Percentiles rank a stretch among this genome's conserved stretches.
Conservation (phyloP, 2,797 vertebrate species). For the Ctenopoma multispine region DNA sequence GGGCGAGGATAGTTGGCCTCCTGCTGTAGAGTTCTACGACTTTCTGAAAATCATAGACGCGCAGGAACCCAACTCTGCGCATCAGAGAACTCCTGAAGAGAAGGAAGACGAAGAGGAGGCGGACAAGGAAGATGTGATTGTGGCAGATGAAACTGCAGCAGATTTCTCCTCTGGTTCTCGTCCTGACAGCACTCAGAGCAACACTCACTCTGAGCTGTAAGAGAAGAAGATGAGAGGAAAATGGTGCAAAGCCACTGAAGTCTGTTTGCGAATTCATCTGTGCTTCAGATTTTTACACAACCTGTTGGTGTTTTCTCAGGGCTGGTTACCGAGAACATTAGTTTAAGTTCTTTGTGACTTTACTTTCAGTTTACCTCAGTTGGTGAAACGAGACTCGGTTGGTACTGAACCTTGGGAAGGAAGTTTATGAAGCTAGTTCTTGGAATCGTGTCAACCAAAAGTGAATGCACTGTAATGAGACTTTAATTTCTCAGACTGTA, state of each 20-base stretch:
- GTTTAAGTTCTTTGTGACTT: too few species aligned
- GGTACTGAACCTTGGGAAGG: too few species aligned
- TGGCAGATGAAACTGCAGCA: conserved; percentile 25
- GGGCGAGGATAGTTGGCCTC: conserved; percentile 86
- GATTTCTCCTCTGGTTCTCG: conserved; percentile 37
- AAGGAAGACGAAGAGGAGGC: conserved; percentile 7
- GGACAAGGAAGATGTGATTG: conserved; percentile 11
- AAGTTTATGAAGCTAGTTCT: too few species aligned
- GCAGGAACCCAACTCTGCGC: conserved; percentile 69
- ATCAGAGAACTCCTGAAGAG: conserved; percentile 56
- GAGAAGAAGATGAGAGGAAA: not conserved
- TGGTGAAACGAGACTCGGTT: not conserved
- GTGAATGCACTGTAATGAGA: too few species aligned
- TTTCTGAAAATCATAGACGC: conserved; percentile 92
- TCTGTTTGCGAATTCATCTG: not conserved
- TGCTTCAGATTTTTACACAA: not conserved
- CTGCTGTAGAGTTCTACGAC: conserved; percentile 87
- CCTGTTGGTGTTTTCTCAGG: too few species aligned
- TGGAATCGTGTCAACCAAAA: too few species aligned
- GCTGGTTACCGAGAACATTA: too few species aligned
- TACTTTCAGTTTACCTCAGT: not conserved
- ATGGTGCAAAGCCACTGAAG: not conserved
- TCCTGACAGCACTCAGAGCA: too few species aligned
- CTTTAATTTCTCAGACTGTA: too few species aligned
- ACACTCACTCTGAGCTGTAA: conserved; percentile 80